These are phyloP conservation scores for Hylaea fasciaria DNA, from an alignment of 2,888 invertebrate genomes.

Conservation along the genomic window DNA sequence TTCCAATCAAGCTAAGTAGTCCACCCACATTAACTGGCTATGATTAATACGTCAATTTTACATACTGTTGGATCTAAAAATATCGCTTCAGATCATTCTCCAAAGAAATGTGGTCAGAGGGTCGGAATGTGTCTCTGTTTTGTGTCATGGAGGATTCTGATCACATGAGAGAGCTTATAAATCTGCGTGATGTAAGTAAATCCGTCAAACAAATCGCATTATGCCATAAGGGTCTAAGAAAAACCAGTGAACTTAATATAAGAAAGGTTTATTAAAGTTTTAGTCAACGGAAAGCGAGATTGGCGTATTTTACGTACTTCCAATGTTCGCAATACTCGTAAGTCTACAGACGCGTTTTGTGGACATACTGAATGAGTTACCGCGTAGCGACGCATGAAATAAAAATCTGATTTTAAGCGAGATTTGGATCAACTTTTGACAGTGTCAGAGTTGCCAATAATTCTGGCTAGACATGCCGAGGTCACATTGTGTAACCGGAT, in stretches of 20 bases:
- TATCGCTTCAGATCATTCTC: constrained; percentile 41
- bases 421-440: too few species aligned
- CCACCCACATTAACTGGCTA: constrained; percentile 12
- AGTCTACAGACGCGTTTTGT: constrained; percentile 19
- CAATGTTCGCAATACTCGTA: too few species aligned
- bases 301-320: constrained; percentile 14
- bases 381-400: not conserved
- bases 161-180: constrained; percentile 13
- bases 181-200: constrained; percentile 6
- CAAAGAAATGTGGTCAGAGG: constrained; percentile 17
- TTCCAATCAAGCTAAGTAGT: constrained; percentile 48
- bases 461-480: too few species aligned
- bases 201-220: too few species aligned
- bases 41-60: constrained; percentile 28
- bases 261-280: too few species aligned
- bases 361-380: constrained; percentile 1
- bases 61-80: constrained; percentile 50
- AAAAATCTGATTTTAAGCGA: not conserved
- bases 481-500: too few species aligned
- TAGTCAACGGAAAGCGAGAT: constrained; percentile 24
- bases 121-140: constrained; percentile 39
- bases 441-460: too few species aligned
- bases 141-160: constrained; percentile 38
- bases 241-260: too few species aligned
- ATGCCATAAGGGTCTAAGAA: too few species aligned